Evolutionary conservation across 2,888 invertebrate genomes (phyloP), one percentile per base, ranked within the genome.

Genomic region (Brenthis ino): DNA sequence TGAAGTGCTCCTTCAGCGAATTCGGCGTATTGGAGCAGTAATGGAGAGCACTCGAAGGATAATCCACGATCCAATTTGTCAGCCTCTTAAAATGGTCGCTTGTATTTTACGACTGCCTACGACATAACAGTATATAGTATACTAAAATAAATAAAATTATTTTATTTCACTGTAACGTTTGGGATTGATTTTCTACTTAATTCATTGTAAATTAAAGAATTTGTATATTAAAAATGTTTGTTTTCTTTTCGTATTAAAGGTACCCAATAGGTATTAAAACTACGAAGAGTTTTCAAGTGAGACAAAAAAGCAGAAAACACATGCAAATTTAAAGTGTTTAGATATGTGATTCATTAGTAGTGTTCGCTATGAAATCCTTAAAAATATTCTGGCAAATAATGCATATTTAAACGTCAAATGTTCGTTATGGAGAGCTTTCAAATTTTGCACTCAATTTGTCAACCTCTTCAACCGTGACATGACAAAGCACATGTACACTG

Each of bases 1-100:
- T 55, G 47, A 47, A 54, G 63, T 67, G 50, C 56, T 47, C 55
- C 69, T 67, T 55, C 61, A 68, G 24, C 48, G 65, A 61, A 57
- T 72, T 70, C 66, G 56, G 65, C 58, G 57, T 63, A 68, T 65
- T 64, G 53, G 61, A 67, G 64, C 67, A 69, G 67, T 69, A 67
- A 67, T 67, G 58, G 72, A 70, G 68, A 68, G 56, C 70, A 66
- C 68, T 73, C 68, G 64, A 48, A 48, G 84, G 85, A 85, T 88
- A 85, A 88, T 87, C 87, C 84, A 72, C 75, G 77, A 78, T 79
- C 80, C 86, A 85, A 89, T 89, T 89, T 88, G 68, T 71, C 71
- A 68, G 68, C 54, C 71, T 57, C 71, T 68, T 65, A 63, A 71
- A 63, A 68, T 66, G 63, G 58, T 64, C 65, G 51, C 20, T 54